Conservation (phyloP, 2,797 vertebrate genomes). For the Hemitrygon akajei region DNA sequence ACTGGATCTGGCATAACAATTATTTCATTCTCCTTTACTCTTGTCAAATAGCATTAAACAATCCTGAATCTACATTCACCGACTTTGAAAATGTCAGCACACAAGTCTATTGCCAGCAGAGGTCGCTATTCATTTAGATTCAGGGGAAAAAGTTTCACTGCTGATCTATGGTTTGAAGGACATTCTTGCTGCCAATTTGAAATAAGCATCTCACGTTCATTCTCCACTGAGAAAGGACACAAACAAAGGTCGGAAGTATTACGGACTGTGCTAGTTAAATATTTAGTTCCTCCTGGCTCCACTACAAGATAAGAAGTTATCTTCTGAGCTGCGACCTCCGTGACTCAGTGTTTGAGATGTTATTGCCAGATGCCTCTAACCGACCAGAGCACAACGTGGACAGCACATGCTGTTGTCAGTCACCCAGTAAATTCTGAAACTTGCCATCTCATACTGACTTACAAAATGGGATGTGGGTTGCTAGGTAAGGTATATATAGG, state of each 20-base stretch:
- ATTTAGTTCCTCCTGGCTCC: not conserved
- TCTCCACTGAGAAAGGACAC: not conserved
- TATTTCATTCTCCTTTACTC: no score
- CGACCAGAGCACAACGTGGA: not conserved
- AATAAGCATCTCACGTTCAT: not conserved
- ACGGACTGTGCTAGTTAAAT: not conserved
- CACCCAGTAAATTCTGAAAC: not conserved
- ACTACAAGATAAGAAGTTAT: not conserved
- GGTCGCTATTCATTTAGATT: conserved; percentile 3
- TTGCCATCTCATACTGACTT: not conserved
- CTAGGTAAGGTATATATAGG: not conserved
- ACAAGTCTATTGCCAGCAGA: conserved; percentile 27
- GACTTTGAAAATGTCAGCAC: not conserved
- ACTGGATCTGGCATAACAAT: no score
- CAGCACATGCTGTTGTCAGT: not conserved
- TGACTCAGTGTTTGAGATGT: not conserved
- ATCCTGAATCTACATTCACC: not conserved
- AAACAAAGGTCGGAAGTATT: not conserved
- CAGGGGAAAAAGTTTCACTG: not conserved
- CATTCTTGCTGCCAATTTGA: not conserved
- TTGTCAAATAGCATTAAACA: no score
- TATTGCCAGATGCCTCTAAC: not conserved
- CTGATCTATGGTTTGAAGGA: not conserved
- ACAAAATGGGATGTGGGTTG: not conserved
- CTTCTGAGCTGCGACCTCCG: not conserved